Evolutionary conservation across 2,797 vertebrate species (phyloP), one percentile per base, ranked within the genome.

Genomic region (Rhynchotus rufescens): DNA sequence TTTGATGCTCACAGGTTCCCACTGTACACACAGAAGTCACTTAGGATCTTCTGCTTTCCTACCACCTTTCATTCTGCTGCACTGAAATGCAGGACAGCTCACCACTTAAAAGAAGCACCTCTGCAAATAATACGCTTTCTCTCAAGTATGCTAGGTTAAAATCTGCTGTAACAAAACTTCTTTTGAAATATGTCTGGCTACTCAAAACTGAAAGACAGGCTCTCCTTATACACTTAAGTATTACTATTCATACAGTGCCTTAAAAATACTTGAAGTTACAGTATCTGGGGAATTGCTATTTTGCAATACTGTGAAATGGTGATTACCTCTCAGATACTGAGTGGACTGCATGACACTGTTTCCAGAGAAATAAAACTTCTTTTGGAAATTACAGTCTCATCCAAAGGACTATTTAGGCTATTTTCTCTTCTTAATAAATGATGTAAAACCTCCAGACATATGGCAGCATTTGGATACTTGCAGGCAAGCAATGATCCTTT

Each of bases 401-500:
- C 88, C 56, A 45, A 89, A 83, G 30, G n/a, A 92, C 22, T 1
- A 1, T 69, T 87, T 72, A 72, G 59, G 81, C 56, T 91, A 91
- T 93, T 91, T 95, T 94, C 69, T 90, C 72, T 66, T 92, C 62
- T 86, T 83, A 91, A 88, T 75, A 92, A 84, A 86, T 83, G 59
- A 87, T n/a, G 44, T 69, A 83, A 93, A 93, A 72, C 67, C 73
- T 91, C 94, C 17, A 1, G 84, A 86, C 93, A 94, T 94, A 95
- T 88, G 89, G 93, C 85, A 96, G 62, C 81, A 87, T 96, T 92
- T 93, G 76, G 80, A 44, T 51, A 89, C 71, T 94, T 95, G n/a
- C 79, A 95, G 82, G 84, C 86, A 92, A 90, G 84, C 22, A 5
- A 72, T 78, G 86, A 78, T 90, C 95, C 88, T 91, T 96, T 95